Evolutionary conservation across 2,888 invertebrate genomes (phyloP).

Genomic region (Leptinotarsa tumamoca): DNA sequence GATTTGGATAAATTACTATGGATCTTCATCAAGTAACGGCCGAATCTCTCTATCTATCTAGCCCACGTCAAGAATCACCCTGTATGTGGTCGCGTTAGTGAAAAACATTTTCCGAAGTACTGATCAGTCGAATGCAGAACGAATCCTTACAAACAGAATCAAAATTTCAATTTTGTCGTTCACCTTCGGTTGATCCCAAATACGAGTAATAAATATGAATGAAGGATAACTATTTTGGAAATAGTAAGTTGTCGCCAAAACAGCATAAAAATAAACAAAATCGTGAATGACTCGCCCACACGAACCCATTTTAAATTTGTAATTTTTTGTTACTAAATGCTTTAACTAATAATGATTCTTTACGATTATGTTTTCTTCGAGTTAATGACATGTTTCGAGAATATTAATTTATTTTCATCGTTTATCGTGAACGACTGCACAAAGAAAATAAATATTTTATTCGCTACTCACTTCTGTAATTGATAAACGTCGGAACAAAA

Average conservation of each 20-base stretch:
- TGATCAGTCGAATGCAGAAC: too few relatives aligned
- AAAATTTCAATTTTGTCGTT: background rate
- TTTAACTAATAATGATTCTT: background rate
- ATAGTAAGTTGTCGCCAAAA: background rate
- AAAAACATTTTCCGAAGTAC: too few relatives aligned
- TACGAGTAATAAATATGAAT: too few relatives aligned
- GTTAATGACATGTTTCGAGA: background rate
- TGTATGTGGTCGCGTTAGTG: too few relatives aligned
- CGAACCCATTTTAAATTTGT: background rate
- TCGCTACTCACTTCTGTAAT: background rate
- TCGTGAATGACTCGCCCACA: background rate
- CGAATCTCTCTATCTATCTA: too few relatives aligned
- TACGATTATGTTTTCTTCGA: background rate
- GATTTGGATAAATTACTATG: too few relatives aligned
- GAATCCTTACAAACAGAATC: too few relatives aligned
- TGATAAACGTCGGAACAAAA: constrained; percentile 2
- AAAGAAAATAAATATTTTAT: constrained; percentile 12
- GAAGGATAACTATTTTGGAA: too few relatives aligned
- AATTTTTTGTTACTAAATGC: background rate
- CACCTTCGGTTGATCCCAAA: too few relatives aligned
- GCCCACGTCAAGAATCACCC: too few relatives aligned
- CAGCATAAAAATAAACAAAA: background rate
- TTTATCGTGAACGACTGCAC: background rate
- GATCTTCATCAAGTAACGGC: too few relatives aligned
- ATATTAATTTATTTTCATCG: background rate